Evolutionary conservation across 2,113 vertebrate genomes (phyloP), one percentile per base, ranked within the genome.

Genomic region (Reinhardtius hippoglossoides): DNA sequence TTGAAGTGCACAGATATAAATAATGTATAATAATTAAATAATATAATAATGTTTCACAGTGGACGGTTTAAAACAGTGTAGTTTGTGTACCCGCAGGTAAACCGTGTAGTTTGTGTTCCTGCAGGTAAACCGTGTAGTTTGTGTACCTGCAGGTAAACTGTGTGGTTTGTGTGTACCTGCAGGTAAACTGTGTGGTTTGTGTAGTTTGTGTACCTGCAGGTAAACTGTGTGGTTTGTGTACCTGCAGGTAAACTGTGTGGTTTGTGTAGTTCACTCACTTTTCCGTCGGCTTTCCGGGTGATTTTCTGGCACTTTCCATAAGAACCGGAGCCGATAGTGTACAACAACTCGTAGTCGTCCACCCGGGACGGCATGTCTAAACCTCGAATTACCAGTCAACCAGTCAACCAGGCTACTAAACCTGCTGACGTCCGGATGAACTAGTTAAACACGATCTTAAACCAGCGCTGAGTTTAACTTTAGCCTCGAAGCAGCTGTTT

Each of bases 241-340:
- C 1, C 35, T 37, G 35, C 35, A 37, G 20, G 16, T 52, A 4
- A 55, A 10, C 21, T 1, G 54, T 57, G 58, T 37, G 5, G 14
- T n/a, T 48, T 8, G 61, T 3, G 56, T 7, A 20, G 7, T 0
- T 57, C 66, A 83, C 90, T 94, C 85, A 99, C 98, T 95, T 97
- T 99, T 70, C 95, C 95, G 37, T 99, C 97, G 2, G 92, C 94
- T 81, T 93, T 97, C 60, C 97, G 92, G 60, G 92, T 95, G 82
- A 99, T 95, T 92, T 99, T 99, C 88, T 97, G 96, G 79, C 98
- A 99, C 80, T 85, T 95, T 50, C 97, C 97, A 14, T 97, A 99
- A 2, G 98, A 99, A 0, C 98, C 97, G 0, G 95, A 88, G 1
- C 97, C 97, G 44, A 99, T 99, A 0, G 96, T 97, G 71, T 92